These are phyloP conservation scores for Chaetodon trifascialis DNA, from an alignment of 2,113 vertebrate species.

Conservation along the genomic window DNA sequence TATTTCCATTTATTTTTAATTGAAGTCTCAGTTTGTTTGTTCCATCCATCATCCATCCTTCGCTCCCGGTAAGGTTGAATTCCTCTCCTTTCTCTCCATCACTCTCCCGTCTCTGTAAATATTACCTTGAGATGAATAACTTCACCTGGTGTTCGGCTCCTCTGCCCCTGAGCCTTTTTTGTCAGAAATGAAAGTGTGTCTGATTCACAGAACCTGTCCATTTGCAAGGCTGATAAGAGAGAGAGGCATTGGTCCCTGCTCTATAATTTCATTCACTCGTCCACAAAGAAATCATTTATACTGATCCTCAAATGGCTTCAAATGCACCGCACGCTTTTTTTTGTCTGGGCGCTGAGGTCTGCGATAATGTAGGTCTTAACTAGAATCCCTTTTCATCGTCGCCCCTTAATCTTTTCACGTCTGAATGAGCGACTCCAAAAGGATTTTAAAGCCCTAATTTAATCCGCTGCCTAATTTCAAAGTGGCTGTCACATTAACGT, in stretches of 20 bases:
- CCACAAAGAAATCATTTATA: slow-evolving; percentile 76
- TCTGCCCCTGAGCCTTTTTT: slow-evolving; percentile 54
- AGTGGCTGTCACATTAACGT: slow-evolving; percentile 73
- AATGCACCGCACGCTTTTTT: slow-evolving; percentile 52
- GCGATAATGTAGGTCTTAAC: slow-evolving; percentile 76
- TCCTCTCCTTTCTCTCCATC: slow-evolving; percentile 2
- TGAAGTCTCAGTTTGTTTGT: slow-evolving; percentile 74
- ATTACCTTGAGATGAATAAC: slow-evolving; percentile 65
- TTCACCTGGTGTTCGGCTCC: slow-evolving; percentile 52
- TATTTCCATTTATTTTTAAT: slow-evolving; percentile 82
- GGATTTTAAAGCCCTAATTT: slow-evolving; percentile 80
- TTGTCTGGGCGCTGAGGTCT: slow-evolving; percentile 53
- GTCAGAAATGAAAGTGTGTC: slow-evolving; percentile 61
- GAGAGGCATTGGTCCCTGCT: slow-evolving; percentile 34
- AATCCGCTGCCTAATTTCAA: slow-evolving; percentile 80
- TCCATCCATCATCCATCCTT: slow-evolving; percentile 61
- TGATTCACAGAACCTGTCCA: slow-evolving; percentile 53
- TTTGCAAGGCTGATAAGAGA: slow-evolving; percentile 64
- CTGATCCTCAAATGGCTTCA: slow-evolving; percentile 67
- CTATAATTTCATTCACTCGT: slow-evolving; percentile 74
- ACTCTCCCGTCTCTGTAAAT: slow-evolving; percentile 46
- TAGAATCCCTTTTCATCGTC: slow-evolving; percentile 79
- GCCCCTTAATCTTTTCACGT: slow-evolving; percentile 78
- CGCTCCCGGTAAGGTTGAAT: slow-evolving; percentile 32
- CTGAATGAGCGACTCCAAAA: slow-evolving; percentile 81